phyloP scores from a whole-genome alignment of 2,113 vertebrate genomes.

The Merops nubicus region DNA sequence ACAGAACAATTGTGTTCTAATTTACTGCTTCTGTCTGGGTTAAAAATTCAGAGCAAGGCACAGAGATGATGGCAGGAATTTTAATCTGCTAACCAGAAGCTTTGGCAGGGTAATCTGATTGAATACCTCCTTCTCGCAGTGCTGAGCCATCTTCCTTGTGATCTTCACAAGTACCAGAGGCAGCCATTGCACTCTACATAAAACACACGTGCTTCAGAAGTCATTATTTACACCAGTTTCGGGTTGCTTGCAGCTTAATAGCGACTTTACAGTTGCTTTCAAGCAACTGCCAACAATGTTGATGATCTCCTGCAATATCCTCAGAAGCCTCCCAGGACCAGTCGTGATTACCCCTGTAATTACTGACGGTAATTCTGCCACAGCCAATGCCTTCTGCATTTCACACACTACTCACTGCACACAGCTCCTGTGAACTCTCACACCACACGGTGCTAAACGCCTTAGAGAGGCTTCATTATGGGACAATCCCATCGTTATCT shows the following conservation, averaged over 20 bases:
- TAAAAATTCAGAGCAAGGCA: background rate
- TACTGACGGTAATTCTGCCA: background rate
- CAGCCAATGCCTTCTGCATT: background rate
- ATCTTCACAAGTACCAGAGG: background rate
- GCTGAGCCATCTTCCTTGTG: background rate
- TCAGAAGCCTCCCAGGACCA: background rate
- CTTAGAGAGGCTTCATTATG: background rate
- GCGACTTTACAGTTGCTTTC: background rate
- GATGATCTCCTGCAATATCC: background rate
- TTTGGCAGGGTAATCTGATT: background rate
- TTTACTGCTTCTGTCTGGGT: background rate
- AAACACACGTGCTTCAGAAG: background rate
- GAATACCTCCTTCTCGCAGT: background rate
- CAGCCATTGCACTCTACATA: background rate
- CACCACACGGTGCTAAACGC: background rate
- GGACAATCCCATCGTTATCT: background rate
- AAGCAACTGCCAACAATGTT: background rate
- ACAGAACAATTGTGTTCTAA: background rate
- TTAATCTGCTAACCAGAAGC: background rate
- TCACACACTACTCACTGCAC: background rate
- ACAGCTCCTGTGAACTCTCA: background rate
- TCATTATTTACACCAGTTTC: background rate
- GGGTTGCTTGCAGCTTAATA: background rate
- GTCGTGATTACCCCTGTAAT: background rate
- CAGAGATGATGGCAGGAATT: background rate